Base-by-base conservation (phyloP, 1,140 invertebrate species). In the Anoplolepis gracilipes region DNA sequence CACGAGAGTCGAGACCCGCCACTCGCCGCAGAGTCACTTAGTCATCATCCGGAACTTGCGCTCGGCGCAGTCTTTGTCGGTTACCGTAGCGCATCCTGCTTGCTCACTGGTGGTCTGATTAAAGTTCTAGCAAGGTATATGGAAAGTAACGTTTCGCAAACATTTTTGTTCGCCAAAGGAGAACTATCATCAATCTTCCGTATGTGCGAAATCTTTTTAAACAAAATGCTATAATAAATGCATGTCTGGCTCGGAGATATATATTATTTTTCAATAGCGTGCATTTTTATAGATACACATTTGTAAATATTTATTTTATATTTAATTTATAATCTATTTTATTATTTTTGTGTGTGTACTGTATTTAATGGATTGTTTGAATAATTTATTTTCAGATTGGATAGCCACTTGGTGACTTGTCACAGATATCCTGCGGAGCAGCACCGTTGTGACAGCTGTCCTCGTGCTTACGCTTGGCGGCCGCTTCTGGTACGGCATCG, bases 401-500 rank as follows among this genome's bases (percentile, higher is more conserved):
- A 98, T 92, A 97, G 96, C 84, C 98, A 98, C 91, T 93, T 98
- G 90, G 96, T 98, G 19, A 95, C 95, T 57, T 96, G 96, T 39
- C 98, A 98, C 94, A 96, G 96, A 30, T 98, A 97, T 91, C 96
- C 96, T 19, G 96, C 96, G 5, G 96, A 97, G 25, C 97, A 98
- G 89, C 98, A 97, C 92, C 96, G 96, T 85, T 99, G 98, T 93
- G 97, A 98, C 76, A 96, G 96, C 70, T 99, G 98, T 94, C 96
- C 97, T 0, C 96, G 97, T 86, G 96, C 97, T 11, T 99, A 98
- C 95, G 96, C 97, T 84, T 98, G 97, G 96, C 96, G 97, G 22
- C 97, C 97, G 0, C 96, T 98, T 85, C 95, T 99, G 6, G 96
- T 98, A 30, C 96, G 97, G 25, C 98, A 99, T 93, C 96, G 97